Evolutionary conservation across 1,140 invertebrate species (phyloP).

Genomic region (Hypsibius dujardini): DNA sequence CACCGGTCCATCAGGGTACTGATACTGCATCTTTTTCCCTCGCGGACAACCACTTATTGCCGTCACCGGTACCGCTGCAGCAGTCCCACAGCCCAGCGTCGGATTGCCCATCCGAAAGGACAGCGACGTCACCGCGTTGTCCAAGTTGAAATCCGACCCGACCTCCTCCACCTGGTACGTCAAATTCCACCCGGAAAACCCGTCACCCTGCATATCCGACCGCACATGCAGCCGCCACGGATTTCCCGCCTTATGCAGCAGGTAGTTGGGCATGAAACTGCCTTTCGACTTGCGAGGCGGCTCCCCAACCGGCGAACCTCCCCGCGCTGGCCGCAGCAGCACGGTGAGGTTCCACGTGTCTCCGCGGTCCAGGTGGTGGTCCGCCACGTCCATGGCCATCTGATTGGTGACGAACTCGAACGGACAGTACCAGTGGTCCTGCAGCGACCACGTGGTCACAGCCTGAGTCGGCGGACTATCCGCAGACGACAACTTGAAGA

Average conservation of each 20-base stretch:
- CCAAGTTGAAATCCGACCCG: background rate
- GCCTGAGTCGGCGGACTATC: background rate
- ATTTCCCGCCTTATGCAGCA: background rate
- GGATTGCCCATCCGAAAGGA: background rate
- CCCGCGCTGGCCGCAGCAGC: background rate
- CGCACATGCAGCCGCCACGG: background rate
- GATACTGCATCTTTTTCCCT: background rate
- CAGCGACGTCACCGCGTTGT: background rate
- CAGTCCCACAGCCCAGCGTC: background rate
- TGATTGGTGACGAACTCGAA: background rate
- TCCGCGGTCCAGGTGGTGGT: background rate
- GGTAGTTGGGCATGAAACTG: background rate
- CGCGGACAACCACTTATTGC: background rate
- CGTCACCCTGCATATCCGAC: background rate
- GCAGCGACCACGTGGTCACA: background rate
- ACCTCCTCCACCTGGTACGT: background rate
- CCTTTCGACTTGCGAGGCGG: too few species aligned
- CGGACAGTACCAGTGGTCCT: background rate
- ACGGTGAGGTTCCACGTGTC: background rate
- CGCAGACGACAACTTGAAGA: background rate
- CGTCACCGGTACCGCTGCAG: background rate
- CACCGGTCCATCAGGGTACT: background rate
- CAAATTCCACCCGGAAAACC: background rate
- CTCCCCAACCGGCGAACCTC: too few species aligned
- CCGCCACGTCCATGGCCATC: background rate